Conservation (phyloP, 2,797 vertebrate species). For the Tauraco hartlaubi region DNA sequence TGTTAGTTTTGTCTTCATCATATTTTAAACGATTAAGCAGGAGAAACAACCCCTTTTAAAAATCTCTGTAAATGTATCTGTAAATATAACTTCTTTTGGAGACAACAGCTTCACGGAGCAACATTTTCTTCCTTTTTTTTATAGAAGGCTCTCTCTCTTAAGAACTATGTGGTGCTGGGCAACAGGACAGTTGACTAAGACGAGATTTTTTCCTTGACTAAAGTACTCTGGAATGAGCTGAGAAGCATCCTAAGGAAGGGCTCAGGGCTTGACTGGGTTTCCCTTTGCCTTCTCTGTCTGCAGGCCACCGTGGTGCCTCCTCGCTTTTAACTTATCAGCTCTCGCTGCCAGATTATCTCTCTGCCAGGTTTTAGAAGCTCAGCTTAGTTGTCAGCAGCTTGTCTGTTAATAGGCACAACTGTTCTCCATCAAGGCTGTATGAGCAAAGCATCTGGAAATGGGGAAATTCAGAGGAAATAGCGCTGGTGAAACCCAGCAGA, state of each 20-base stretch:
- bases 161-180: neutral
- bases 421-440: constrained; percentile 28
- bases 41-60: neutral
- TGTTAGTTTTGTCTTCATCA: neutral
- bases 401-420: constrained; percentile 56
- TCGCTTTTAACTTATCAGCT: constrained; percentile 9
- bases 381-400: constrained; percentile 53
- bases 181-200: fast-evolving
- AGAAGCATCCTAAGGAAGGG: neutral
- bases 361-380: constrained; percentile 48
- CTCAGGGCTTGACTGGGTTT: neutral
- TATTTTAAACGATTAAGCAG: neutral
- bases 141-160: neutral
- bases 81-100: neutral
- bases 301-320: neutral
- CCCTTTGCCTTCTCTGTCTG: neutral
- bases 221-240: neutral
- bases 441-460: constrained; percentile 39
- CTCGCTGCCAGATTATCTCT: constrained; percentile 14
- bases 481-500: neutral
- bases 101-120: neutral
- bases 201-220: neutral
- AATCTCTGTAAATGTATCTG: neutral
- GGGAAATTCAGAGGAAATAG: constrained; percentile 14
- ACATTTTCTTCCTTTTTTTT: neutral